These are phyloP conservation scores for Eilema sororculum DNA, from an alignment of 2,888 invertebrate species.

Conservation along the genomic window DNA sequence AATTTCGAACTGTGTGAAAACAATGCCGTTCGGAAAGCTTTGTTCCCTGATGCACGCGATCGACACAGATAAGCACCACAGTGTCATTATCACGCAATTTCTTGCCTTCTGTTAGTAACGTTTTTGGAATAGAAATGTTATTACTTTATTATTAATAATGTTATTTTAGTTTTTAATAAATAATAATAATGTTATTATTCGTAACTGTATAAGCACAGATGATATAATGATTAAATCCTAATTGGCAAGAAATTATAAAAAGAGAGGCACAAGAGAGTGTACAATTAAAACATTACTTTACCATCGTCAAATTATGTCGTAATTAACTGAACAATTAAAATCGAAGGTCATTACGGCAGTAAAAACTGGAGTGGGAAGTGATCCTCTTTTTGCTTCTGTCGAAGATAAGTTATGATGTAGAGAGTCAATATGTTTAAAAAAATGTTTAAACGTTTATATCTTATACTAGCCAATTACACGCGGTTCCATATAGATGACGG, in stretches of 20 bases:
- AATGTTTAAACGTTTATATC: too few relatives aligned
- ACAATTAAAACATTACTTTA: constrained; percentile 85
- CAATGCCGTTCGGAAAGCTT: constrained; percentile 57
- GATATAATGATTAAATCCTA: constrained; percentile 76
- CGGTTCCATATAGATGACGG: too few relatives aligned
- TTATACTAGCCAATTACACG: too few relatives aligned
- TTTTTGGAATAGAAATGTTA: constrained; percentile 6
- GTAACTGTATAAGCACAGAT: constrained; percentile 53
- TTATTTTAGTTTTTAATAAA: too few relatives aligned
- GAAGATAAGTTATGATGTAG: constrained; percentile 58
- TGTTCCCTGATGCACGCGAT: constrained; percentile 60
- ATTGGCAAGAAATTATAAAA: constrained; percentile 71
- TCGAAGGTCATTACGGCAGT: constrained; percentile 79
- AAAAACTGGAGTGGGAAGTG: constrained; percentile 80
- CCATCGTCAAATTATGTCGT: constrained; percentile 80
- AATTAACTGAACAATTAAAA: constrained; percentile 81
- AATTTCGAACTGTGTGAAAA: constrained; percentile 70
- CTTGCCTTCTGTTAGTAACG: constrained; percentile 8
- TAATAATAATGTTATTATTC: too few relatives aligned
- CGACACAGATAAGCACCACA: constrained; percentile 52
- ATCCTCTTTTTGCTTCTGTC: constrained; percentile 70
- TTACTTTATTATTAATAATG: too few relatives aligned
- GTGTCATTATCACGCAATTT: constrained; percentile 53
- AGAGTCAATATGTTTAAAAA: constrained; percentile 23
- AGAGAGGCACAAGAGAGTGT: constrained; percentile 58